Evolutionary conservation across 2,888 invertebrate species (phyloP), one percentile per base, ranked within the genome.

Genomic region (Brachypalpus laphriformis): DNA sequence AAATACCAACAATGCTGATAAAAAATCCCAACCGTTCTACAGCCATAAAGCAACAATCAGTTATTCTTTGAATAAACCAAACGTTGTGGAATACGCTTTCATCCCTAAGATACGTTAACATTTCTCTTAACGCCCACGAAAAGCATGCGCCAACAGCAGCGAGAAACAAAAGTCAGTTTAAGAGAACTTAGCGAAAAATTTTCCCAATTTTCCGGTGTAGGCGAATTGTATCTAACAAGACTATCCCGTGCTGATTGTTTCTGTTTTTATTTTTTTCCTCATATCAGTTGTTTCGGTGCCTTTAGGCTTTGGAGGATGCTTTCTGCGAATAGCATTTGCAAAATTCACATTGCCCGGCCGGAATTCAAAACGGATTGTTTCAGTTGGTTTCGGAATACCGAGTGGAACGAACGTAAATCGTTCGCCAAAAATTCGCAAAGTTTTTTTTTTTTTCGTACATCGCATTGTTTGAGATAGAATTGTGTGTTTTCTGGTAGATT

Each of bases 331-430:
- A 37, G 14, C 16, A 34, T 34, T n/a, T 22, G 8, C 37, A 49
- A 71, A 37, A 49, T 72, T 40, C 65, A 37, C 51, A 72, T 61
- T 61, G 42, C 66, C 31, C 54, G 34, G 72, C 14, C 63, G 63
- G 8, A 56, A 42, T 63, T 72, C 56, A 47, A 72, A 66, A 47
- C 59, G 45, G 22, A 47, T 47, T 56, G 66, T 47, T 72, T 83
- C 74, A 83, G 82, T 83, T 74, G 68, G 61, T 74, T 83, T 78
- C 72, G 61, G 78, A 68, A 74, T 63, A 74, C 34, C 82, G 74
- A 47, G 61, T 47, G 11, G 68, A 63, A 63, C 51, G 49, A 78
- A 74, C 72, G 63, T 37, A 57, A 47, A 20, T 42, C 5, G 57
- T 59, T 66, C 57, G 63, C 14, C 5, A 28, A 31, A 72, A 45